Percentiles rank a stretch among this genome's conserved stretches.
phyloP scores from a whole-genome alignment of 2,888 invertebrate species.

The Patella pellucida region DNA sequence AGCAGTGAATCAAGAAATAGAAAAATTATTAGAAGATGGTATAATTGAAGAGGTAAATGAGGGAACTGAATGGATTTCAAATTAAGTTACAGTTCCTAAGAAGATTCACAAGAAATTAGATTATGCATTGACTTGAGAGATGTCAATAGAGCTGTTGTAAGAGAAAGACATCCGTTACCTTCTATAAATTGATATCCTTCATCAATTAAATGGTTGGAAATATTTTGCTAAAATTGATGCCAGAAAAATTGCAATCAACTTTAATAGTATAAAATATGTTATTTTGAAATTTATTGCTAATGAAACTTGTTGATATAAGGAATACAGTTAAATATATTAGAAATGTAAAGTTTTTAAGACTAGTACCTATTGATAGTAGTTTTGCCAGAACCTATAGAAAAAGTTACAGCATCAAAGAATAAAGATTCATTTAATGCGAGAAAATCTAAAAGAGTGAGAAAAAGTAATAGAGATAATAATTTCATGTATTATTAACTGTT shows the following conservation, averaged over 20 bases:
- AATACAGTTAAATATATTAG: too few relatives aligned
- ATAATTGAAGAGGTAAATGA: background rate
- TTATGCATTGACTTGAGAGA: background rate
- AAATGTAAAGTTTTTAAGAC: too few relatives aligned
- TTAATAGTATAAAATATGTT: too few relatives aligned
- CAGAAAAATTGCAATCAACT: background rate
- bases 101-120: background rate
- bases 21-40: background rate
- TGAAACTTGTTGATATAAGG: too few relatives aligned
- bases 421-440: too few relatives aligned
- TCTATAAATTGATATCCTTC: background rate
- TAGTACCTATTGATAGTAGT: too few relatives aligned
- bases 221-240: background rate
- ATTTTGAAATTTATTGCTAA: too few relatives aligned
- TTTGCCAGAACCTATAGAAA: too few relatives aligned
- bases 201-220: background rate
- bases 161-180: background rate
- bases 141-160: background rate
- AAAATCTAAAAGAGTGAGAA: too few relatives aligned
- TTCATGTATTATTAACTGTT: too few relatives aligned
- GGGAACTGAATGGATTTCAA: background rate
- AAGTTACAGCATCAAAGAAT: too few relatives aligned
- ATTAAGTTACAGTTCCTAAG: background rate
- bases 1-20: background rate
- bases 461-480: too few relatives aligned